Base-by-base conservation (phyloP, 2,113 vertebrate species). In the Otocyon megalotis region DNA sequence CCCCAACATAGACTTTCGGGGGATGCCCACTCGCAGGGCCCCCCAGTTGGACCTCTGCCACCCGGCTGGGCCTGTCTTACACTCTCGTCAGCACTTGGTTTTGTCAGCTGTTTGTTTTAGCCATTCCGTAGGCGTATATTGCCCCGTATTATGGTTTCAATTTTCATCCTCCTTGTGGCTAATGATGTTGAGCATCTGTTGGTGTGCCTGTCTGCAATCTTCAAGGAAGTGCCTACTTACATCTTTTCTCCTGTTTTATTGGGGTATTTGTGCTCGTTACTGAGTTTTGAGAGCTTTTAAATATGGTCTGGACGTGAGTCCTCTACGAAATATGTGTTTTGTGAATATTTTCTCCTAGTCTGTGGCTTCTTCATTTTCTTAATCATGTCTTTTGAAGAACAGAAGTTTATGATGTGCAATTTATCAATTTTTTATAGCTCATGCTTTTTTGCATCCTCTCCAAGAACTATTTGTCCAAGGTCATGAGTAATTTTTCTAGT, bases 61-160 rank as follows among this genome's bases (percentile, higher is more conserved):
- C 9, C 71, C 1, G 1, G 2, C 71, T 22, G 0, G 16, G 65
- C 15, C 37, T 62, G 19, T 1, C 4, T n/a, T 5, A 1, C 24
- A 0, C 24, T 6, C 43, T 22, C 20, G 50, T 13, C 9, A 8
- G 71, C 11, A 0, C 28, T 30, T 1, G 65, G 56, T 63, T 8
- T 56, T 9, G 20, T 48, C 56, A 1, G 50, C 24, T 24, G 13
- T n/a, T 30, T 15, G 6, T 37, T 83, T 26, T 24, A 77, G 28
- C 48, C 28, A 2, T 30, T 32, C 24, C 2, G 15, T 26, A 20
- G 60, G 35, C 3, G 4, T 65, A 26, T 4, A 26, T 20, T 5
- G 1, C 30, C 11, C 28, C 19, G 2, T 15, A 0, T 53, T 5
- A 20, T 3, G 4, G 6, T 37, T 92, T 86, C 67, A 6, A 32